A percentile compares a stretch with the other conserved stretches of the same genome.
Evolutionary conservation across 2,113 vertebrate species (phyloP).

Genomic region (Alethe diademata): DNA sequence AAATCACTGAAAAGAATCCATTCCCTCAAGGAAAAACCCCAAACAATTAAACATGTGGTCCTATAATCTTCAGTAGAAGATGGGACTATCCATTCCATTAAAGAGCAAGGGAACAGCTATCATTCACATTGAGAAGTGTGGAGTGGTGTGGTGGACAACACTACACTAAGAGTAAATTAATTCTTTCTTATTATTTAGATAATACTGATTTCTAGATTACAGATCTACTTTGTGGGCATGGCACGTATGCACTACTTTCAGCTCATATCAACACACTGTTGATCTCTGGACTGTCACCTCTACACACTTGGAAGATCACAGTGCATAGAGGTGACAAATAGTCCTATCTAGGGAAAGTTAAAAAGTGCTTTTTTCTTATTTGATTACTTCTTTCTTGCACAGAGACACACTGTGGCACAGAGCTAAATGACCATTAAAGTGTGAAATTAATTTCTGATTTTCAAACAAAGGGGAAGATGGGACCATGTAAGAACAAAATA

Average conservation of each 20-base stretch:
- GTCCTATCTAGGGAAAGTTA: not conserved
- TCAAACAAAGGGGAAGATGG: not conserved
- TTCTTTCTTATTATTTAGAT: not conserved
- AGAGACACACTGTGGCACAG: not conserved
- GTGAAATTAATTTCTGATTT: slow-evolving; percentile 58
- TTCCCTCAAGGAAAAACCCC: not conserved
- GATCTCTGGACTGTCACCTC: not conserved
- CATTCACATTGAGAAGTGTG: not conserved
- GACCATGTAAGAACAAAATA: not conserved
- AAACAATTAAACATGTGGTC: not conserved
- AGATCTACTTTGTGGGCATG: not conserved
- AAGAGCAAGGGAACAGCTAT: not conserved
- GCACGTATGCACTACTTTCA: not conserved
- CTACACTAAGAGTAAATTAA: not conserved
- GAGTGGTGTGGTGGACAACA: too few relatives aligned
- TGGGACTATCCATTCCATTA: not conserved
- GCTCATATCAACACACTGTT: not conserved
- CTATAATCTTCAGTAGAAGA: not conserved
- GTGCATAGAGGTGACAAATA: not conserved
- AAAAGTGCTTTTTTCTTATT: not conserved
- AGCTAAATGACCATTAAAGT: slow-evolving; percentile 46
- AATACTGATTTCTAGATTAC: not conserved
- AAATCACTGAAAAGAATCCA: not conserved
- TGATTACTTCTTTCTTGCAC: not conserved
- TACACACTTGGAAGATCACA: not conserved